Conservation (phyloP, 1,140 invertebrate species). For the Paralvinella palmiformis region DNA sequence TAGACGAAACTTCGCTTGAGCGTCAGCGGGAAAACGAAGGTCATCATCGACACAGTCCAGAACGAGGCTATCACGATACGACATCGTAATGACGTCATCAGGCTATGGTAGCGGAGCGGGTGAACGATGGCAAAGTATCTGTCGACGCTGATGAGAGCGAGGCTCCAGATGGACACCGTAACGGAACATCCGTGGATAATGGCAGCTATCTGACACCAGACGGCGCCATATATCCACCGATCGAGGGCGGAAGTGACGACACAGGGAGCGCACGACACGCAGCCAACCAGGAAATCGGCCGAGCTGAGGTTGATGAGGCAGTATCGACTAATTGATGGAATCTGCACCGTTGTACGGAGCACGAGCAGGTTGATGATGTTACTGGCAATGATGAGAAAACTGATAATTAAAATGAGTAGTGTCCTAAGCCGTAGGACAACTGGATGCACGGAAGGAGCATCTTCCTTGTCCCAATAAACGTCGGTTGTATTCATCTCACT, state of each 20-base stretch:
- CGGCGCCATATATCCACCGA: conserved; percentile 22
- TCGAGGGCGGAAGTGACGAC: conserved; percentile 13
- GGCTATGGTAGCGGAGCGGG: conserved; percentile 19
- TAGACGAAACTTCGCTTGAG: conserved; percentile 18
- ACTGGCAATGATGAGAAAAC: conserved; percentile 18
- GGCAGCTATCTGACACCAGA: conserved; percentile 24
- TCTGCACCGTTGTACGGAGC: conserved; percentile 8
- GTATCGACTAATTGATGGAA: conserved; percentile 18
- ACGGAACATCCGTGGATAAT: conserved; percentile 23
- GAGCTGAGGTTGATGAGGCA: conserved; percentile 24
- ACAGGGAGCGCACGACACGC: conserved; percentile 21
- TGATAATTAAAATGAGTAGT: background rate
- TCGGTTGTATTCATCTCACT: no score
- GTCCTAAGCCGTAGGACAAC: background rate
- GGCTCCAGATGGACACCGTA: conserved; percentile 26
- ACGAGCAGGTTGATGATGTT: conserved; percentile 24
- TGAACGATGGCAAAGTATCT: conserved; percentile 24
- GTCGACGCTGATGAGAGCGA: conserved; percentile 25
- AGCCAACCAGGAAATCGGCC: conserved; percentile 22
- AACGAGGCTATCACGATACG: background rate
- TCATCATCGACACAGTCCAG: conserved; percentile 21
- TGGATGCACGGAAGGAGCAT: no score
- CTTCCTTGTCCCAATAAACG: no score
- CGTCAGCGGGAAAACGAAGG: conserved; percentile 19
- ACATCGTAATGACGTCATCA: conserved; percentile 14